Percentiles rank a stretch among this genome's conserved stretches.
Conservation (phyloP, 2,888 invertebrate species). For the Drosophila melanosoma region DNA sequence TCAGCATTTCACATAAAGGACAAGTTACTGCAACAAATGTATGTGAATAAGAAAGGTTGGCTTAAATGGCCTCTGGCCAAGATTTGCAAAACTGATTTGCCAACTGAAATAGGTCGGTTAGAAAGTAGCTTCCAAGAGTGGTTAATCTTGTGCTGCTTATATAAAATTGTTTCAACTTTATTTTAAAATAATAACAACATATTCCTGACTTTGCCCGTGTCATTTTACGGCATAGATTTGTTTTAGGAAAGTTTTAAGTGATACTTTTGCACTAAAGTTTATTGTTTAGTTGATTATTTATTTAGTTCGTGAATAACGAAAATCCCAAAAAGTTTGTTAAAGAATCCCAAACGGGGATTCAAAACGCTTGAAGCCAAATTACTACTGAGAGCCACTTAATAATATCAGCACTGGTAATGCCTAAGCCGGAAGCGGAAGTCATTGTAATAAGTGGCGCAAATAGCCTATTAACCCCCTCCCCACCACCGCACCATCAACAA, state of each 20-base stretch:
- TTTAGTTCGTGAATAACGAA: slow-evolving; percentile 13
- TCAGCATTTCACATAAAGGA: neutral
- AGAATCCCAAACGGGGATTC: slow-evolving; percentile 30
- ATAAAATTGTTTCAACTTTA: neutral
- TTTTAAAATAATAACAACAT: neutral
- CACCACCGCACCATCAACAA: neutral
- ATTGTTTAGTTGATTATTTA: slow-evolving; percentile 14
- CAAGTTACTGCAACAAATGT: neutral
- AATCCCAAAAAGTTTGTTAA: neutral
- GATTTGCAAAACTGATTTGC: neutral
- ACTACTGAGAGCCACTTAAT: slow-evolving; percentile 66
- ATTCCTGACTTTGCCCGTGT: neutral
- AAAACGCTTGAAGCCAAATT: slow-evolving; percentile 30
- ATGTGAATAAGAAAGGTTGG: neutral
- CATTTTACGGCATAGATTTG: neutral
- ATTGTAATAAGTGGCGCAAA: slow-evolving; percentile 60
- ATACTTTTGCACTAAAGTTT: neutral
- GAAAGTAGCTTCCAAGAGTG: neutral
- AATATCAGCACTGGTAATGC: slow-evolving; percentile 55
- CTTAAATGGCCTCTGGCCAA: neutral
- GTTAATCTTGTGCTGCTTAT: neutral
- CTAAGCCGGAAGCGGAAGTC: slow-evolving; percentile 60
- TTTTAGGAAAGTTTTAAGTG: slow-evolving; percentile 4
- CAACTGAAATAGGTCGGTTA: neutral
- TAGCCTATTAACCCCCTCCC: slow-evolving; percentile 19